These are phyloP conservation scores for Neogobius melanostomus DNA, from an alignment of 2,113 vertebrate genomes.

Conservation along the genomic window DNA sequence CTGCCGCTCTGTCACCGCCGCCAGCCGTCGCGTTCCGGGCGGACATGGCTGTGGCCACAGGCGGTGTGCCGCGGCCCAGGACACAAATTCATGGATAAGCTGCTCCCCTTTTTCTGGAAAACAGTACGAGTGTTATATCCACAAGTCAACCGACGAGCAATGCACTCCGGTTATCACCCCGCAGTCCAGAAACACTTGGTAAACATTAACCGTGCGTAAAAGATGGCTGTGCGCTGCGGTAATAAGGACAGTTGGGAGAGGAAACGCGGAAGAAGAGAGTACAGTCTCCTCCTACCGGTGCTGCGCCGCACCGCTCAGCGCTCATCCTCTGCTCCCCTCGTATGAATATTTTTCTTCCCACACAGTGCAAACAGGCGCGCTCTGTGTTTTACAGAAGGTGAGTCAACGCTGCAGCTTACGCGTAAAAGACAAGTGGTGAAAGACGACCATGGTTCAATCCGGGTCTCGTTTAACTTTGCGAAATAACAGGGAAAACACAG, in stretches of 20 bases:
- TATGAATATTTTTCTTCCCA: background rate
- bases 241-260: slow-evolving; percentile 40
- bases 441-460: too few species aligned
- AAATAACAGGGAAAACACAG: too few species aligned
- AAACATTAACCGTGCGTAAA: slow-evolving; percentile 19
- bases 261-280: slow-evolving; percentile 68
- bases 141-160: background rate
- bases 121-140: background rate
- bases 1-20: slow-evolving; percentile 73
- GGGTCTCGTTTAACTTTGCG: too few species aligned
- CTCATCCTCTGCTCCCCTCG: background rate
- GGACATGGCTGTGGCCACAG: slow-evolving; percentile 80
- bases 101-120: slow-evolving; percentile 25
- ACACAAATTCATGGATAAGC: slow-evolving; percentile 75
- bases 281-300: slow-evolving; percentile 58
- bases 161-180: background rate
- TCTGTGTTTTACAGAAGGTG: background rate
- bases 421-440: too few species aligned
- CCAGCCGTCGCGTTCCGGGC: slow-evolving; percentile 67
- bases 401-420: background rate
- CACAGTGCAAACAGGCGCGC: background rate
- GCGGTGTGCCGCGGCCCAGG: slow-evolving; percentile 70
- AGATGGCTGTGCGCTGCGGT: background rate
- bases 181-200: background rate
- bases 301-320: slow-evolving; percentile 19